Evolutionary conservation across 2,888 invertebrate species (phyloP).

Genomic region (Tanytarsus gracilentus): DNA sequence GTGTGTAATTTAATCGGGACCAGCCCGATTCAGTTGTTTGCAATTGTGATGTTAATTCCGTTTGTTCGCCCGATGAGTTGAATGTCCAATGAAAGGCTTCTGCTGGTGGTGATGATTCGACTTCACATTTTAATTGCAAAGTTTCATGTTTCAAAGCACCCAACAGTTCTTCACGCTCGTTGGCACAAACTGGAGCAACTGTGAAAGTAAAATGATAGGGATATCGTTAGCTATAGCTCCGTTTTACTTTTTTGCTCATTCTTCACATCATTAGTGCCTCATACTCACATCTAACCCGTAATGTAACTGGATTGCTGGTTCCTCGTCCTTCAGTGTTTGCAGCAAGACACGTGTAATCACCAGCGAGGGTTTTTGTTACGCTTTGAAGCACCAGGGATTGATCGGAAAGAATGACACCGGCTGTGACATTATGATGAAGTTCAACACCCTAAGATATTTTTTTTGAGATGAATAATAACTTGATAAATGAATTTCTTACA

Average conservation of each 20-base stretch:
- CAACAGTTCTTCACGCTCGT: conserved; percentile 69
- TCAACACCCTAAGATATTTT: conserved; percentile 55
- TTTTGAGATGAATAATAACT: conserved; percentile 9
- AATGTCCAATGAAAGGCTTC: conserved; percentile 86
- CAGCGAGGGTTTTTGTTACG: conserved; percentile 72
- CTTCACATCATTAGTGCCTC: background rate
- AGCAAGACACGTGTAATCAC: conserved; percentile 78
- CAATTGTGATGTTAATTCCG: conserved; percentile 60
- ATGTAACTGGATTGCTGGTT: conserved; percentile 59
- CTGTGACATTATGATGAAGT: conserved; percentile 71
- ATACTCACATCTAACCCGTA: conserved; percentile 64
- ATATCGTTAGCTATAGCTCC: background rate
- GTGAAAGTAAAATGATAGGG: conserved; percentile 33
- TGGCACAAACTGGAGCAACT: conserved; percentile 62
- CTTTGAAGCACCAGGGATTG: conserved; percentile 79
- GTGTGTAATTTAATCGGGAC: conserved; percentile 70
- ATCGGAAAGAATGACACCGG: conserved; percentile 75
- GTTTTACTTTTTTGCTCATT: background rate
- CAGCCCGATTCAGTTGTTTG: conserved; percentile 45
- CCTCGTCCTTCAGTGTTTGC: conserved; percentile 78
- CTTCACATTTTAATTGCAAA: conserved; percentile 73
- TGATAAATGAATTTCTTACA: conserved; percentile 46
- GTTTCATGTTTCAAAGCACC: conserved; percentile 84
- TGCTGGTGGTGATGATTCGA: conserved; percentile 80
- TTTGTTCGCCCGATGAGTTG: conserved; percentile 81